Evolutionary conservation across 1,140 invertebrate species (phyloP).

Genomic region (Liolophura sinensis): DNA sequence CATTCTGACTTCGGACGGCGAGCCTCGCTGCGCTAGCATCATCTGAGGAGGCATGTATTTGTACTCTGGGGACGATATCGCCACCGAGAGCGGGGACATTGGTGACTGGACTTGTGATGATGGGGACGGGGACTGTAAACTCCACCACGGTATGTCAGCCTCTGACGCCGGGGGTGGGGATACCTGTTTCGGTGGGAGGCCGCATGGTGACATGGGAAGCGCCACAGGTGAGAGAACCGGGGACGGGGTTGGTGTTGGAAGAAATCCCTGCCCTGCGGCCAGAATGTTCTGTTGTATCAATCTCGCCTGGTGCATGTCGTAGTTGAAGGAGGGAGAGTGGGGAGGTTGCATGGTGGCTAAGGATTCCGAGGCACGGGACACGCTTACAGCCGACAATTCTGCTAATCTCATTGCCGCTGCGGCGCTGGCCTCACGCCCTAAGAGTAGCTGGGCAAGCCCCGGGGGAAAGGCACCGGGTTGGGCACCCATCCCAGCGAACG

Average conservation of each 20-base stretch:
- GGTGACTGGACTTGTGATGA: not conserved
- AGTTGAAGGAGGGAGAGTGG: conserved; percentile 26
- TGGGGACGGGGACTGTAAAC: conserved; percentile 19
- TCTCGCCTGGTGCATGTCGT: conserved; percentile 35
- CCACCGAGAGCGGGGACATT: not conserved
- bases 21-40: not conserved
- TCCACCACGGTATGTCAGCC: conserved; percentile 44
- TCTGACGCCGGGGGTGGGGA: conserved; percentile 38
- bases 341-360: not conserved
- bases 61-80: not conserved
- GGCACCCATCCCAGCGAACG: not conserved
- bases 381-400: not conserved
- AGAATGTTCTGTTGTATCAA: conserved; percentile 38
- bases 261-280: conserved; percentile 23
- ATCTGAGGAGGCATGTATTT: not conserved
- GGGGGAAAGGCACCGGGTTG: conserved; percentile 9
- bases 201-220: conserved; percentile 2
- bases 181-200: conserved; percentile 25
- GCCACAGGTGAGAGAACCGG: conserved; percentile 5
- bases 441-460: conserved; percentile 12
- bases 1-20: not conserved
- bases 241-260: conserved; percentile 7
- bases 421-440: not conserved
- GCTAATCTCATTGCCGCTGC: not conserved
- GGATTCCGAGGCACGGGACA: conserved; percentile 1